Percentiles rank a stretch among this genome's conserved stretches.
These are phyloP conservation scores for Brachionus plicatilis DNA, from an alignment of 1,140 invertebrate species.

Conservation along the genomic window DNA sequence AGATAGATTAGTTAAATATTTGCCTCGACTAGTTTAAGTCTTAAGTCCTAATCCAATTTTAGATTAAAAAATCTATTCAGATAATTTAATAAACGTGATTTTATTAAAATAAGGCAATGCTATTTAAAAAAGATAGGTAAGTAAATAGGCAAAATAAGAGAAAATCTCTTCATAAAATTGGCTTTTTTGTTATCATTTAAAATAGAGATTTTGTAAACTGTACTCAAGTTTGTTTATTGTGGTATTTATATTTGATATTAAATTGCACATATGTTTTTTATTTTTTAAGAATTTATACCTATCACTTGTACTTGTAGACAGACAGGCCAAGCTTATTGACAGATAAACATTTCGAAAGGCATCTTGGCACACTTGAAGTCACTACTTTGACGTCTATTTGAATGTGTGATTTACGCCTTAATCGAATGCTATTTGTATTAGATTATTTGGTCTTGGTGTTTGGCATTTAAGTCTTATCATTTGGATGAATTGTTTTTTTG, in stretches of 20 bases:
- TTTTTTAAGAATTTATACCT: neutral
- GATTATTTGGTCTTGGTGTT: neutral
- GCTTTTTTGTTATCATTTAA: neutral
- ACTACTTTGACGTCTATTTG: neutral
- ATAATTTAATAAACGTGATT: slow-evolving; percentile 1
- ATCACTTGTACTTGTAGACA: neutral
- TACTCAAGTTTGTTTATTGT: neutral
- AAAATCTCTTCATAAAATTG: neutral
- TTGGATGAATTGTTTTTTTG: neutral
- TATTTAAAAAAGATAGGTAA: neutral
- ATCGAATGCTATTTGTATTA: neutral
- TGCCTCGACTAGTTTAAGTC: neutral
- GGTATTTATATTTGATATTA: neutral
- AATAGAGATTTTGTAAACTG: neutral
- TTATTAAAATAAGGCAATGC: neutral
- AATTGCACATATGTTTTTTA: neutral
- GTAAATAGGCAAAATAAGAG: neutral
- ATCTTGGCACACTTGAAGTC: neutral
- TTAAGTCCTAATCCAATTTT: slow-evolving; percentile 27
- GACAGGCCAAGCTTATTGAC: neutral
- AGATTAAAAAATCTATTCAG: slow-evolving; percentile 13
- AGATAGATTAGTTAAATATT: slow-evolving; percentile 32
- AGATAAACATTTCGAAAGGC: neutral
- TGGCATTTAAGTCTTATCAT: neutral
- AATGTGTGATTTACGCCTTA: neutral